These are phyloP conservation scores for Atta texana DNA, from an alignment of 1,140 invertebrate species.

Conservation along the genomic window DNA sequence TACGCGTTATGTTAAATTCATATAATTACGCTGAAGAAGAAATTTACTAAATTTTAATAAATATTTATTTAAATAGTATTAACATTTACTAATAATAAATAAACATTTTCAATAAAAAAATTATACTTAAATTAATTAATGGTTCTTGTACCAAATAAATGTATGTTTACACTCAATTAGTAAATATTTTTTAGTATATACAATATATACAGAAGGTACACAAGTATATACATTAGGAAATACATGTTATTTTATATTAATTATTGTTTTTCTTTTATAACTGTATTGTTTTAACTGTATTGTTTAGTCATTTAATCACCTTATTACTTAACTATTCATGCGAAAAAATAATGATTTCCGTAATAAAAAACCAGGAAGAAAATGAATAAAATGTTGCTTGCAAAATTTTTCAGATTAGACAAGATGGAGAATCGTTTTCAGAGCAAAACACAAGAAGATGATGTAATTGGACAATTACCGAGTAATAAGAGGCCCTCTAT, in stretches of 20 bases:
- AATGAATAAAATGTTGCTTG: neutral
- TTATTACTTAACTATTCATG: neutral
- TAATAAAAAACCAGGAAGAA: neutral
- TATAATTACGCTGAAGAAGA: neutral
- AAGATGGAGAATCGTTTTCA: conserved; percentile 81
- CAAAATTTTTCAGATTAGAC: conserved; percentile 75
- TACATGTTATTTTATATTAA: neutral
- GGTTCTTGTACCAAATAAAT: too few relatives aligned
- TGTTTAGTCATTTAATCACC: neutral
- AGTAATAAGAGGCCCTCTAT: conserved; percentile 82
- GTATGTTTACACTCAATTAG: too few relatives aligned
- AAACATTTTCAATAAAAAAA: too few relatives aligned
- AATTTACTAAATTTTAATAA: too few relatives aligned
- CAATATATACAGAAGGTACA: too few relatives aligned
- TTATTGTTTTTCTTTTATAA: conserved; percentile 2
- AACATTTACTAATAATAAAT: too few relatives aligned
- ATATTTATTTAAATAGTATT: too few relatives aligned
- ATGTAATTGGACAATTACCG: conserved; percentile 73
- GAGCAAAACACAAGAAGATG: conserved; percentile 75
- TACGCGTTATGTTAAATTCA: neutral
- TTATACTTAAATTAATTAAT: too few relatives aligned
- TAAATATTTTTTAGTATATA: too few relatives aligned
- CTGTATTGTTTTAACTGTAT: neutral
- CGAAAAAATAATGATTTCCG: neutral
- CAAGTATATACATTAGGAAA: neutral